Evolutionary conservation across 2,888 invertebrate genomes (phyloP).

Genomic region (Choristoneura rosaceana): DNA sequence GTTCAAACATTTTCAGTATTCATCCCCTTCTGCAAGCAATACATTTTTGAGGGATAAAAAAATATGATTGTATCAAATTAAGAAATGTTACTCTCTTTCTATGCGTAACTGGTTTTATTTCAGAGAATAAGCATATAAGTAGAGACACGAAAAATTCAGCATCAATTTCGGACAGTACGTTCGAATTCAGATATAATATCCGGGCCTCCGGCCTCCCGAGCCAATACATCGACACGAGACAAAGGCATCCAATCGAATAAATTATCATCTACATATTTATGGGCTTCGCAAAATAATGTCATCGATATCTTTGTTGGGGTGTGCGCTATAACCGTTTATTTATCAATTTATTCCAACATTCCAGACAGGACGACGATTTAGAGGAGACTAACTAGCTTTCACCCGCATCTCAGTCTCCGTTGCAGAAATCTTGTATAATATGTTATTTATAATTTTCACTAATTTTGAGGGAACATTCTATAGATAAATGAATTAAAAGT

Average conservation of each 20-base stretch:
- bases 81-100: too few species aligned
- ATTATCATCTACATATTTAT: slow-evolving; percentile 43
- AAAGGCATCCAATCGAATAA: slow-evolving; percentile 42
- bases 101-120: not conserved
- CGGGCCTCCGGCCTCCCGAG: slow-evolving; percentile 67
- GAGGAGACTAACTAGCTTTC: not conserved
- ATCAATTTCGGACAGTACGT: slow-evolving; percentile 43
- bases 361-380: not conserved
- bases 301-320: slow-evolving; percentile 28
- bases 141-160: slow-evolving; percentile 15
- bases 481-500: too few species aligned
- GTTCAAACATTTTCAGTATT: too few species aligned
- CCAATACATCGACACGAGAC: slow-evolving; percentile 60
- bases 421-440: too few species aligned
- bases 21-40: too few species aligned
- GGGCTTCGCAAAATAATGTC: slow-evolving; percentile 32
- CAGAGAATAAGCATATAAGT: not conserved
- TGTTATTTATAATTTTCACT: too few species aligned
- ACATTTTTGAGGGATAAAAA: too few species aligned
- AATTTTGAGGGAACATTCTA: too few species aligned
- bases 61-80: too few species aligned
- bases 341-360: slow-evolving; percentile 3
- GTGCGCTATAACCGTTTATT: slow-evolving; percentile 10
- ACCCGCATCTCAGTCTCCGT: too few species aligned
- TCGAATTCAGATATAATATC: slow-evolving; percentile 57